A percentile compares a stretch with the other conserved stretches of the same genome.
phyloP scores from a whole-genome alignment of 1,140 invertebrate genomes.

The Drosophila neocordata region DNA sequence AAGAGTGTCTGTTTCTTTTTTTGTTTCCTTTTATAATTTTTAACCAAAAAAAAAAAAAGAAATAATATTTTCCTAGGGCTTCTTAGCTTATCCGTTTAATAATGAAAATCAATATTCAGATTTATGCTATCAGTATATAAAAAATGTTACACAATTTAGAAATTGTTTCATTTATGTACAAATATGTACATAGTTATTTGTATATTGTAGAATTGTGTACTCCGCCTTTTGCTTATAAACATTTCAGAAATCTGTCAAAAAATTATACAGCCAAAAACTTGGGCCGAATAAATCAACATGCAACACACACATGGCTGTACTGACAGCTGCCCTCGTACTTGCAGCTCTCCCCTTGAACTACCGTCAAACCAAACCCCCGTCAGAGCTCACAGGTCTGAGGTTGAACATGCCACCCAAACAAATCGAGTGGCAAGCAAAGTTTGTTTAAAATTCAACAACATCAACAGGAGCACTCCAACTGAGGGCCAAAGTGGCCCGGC shows the following conservation, averaged over 20 bases:
- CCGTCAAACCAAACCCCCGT: too few species aligned
- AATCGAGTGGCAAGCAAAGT: constrained; percentile 43
- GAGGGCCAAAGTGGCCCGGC: constrained; percentile 23
- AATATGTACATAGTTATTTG: neutral
- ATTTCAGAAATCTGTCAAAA: constrained; percentile 69
- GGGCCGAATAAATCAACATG: constrained; percentile 12
- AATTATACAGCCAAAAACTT: constrained; percentile 31
- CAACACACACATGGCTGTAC: constrained; percentile 38
- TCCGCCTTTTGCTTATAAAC: constrained; percentile 55
- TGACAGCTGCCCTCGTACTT: constrained; percentile 24
- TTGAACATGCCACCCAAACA: constrained; percentile 65
- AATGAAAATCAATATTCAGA: too few species aligned
- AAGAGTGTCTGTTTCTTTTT: constrained; percentile 82
- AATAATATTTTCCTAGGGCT: neutral
- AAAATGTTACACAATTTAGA: neutral
- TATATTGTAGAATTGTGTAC: constrained; percentile 18
- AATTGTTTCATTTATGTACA: constrained; percentile 43
- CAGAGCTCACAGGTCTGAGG: constrained; percentile 24
- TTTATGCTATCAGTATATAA: too few species aligned
- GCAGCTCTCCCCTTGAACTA: neutral
- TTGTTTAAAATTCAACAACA: constrained; percentile 67
- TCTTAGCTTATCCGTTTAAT: too few species aligned
- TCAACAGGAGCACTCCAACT: constrained; percentile 43
- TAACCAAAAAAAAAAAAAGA: too few species aligned
- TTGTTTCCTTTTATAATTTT: constrained; percentile 83